Percentiles rank a stretch among this genome's conserved stretches.
Conservation (phyloP, 2,113 vertebrate species). For the Paracanthobrama guichenoti region DNA sequence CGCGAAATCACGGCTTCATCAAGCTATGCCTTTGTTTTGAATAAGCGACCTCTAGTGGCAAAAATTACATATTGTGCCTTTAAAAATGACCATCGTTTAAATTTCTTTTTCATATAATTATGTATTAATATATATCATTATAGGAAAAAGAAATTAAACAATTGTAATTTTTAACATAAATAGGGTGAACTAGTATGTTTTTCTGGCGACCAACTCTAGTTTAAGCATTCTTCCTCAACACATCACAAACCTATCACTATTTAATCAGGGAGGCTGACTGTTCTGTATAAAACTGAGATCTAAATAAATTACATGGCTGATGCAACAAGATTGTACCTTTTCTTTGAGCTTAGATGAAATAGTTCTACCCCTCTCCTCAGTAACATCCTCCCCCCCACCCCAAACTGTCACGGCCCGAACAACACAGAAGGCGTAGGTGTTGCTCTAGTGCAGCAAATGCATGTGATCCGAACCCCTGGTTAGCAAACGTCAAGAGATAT, state of each 20-base stretch:
- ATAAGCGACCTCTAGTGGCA: no score
- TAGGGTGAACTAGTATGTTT: background rate
- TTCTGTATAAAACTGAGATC: background rate
- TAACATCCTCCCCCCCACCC: slow-evolving; percentile 1
- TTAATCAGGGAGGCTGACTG: background rate
- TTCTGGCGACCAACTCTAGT: background rate
- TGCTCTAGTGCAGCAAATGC: slow-evolving; percentile 25
- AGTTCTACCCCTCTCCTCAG: background rate
- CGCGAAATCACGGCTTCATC: no score
- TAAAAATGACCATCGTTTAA: no score
- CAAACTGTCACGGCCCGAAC: background rate
- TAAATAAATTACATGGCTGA: slow-evolving; percentile 6
- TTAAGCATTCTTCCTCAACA: background rate
- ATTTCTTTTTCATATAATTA: no score
- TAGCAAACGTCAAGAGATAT: slow-evolving; percentile 21
- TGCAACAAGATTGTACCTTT: slow-evolving; percentile 17
- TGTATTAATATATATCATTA: no score
- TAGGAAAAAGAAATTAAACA: no score
- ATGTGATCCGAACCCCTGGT: slow-evolving; percentile 26
- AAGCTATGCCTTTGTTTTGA: no score
- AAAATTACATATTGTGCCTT: no score
- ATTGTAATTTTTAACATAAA: no score
- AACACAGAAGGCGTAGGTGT: slow-evolving; percentile 17
- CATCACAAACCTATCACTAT: background rate
- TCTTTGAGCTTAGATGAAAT: background rate